phyloP scores from a whole-genome alignment of 2,113 vertebrate species.

The Sander lucioperca region DNA sequence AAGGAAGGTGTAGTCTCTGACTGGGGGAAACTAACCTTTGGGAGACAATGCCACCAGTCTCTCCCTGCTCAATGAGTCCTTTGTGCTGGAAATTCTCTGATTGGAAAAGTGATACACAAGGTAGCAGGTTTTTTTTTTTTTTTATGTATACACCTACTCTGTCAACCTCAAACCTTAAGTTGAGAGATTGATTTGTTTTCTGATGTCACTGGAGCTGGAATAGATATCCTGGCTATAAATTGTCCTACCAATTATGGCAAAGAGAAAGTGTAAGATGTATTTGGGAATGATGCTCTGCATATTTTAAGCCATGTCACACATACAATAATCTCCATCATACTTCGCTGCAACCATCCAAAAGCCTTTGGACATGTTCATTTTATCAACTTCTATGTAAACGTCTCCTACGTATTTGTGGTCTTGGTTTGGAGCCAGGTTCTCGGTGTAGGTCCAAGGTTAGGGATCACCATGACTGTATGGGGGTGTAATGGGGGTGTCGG shows the following conservation, averaged over 20 bases:
- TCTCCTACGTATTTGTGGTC: background rate
- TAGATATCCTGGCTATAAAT: slow-evolving; percentile 3
- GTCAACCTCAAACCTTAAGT: slow-evolving; percentile 38
- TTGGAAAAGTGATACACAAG: slow-evolving; percentile 85
- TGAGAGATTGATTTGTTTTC: slow-evolving; percentile 67
- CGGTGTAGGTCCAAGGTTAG: slow-evolving; percentile 7
- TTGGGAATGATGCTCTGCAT: background rate
- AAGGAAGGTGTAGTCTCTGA: slow-evolving; percentile 73
- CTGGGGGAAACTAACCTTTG: slow-evolving; percentile 86
- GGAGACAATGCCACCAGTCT: slow-evolving; percentile 87
- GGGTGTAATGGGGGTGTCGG: slow-evolving; percentile 41
- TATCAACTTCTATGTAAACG: background rate
- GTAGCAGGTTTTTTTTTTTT: slow-evolving; percentile 73
- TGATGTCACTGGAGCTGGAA: slow-evolving; percentile 35
- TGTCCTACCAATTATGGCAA: background rate
- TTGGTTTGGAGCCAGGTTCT: slow-evolving; percentile 25
- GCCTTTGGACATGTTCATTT: background rate
- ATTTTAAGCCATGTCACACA: background rate
- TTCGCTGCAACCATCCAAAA: background rate
- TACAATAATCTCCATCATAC: background rate
- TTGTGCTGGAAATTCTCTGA: slow-evolving; percentile 84
- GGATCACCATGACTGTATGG: slow-evolving; percentile 17
- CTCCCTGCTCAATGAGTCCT: slow-evolving; percentile 85
- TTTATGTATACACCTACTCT: slow-evolving; percentile 43
- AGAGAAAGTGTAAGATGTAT: background rate